A percentile compares a stretch with the other conserved stretches of the same genome.
These are phyloP conservation scores for Ophiodon elongatus DNA, from an alignment of 2,113 vertebrate species.

Conservation along the genomic window DNA sequence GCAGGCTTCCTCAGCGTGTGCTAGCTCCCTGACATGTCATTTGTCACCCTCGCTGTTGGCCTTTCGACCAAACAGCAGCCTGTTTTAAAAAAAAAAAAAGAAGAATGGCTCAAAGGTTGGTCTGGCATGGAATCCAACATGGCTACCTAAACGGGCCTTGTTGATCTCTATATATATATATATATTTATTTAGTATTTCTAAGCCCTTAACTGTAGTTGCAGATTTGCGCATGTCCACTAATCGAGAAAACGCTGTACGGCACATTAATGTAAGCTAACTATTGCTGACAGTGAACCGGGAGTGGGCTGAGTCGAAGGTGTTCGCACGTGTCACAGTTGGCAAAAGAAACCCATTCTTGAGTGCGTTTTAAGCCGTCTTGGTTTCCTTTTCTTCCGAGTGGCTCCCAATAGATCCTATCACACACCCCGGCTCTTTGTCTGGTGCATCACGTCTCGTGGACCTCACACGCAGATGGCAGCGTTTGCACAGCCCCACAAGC, in stretches of 20 bases:
- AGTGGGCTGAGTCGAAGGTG: not conserved
- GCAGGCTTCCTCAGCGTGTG: slow-evolving; percentile 6
- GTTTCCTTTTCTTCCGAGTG: not conserved
- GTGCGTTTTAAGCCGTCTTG: slow-evolving; percentile 16
- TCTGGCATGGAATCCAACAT: not conserved
- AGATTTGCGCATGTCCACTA: slow-evolving; percentile 39
- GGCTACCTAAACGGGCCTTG: slow-evolving; percentile 12
- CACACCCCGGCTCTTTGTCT: slow-evolving; percentile 30
- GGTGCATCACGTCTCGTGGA: slow-evolving; percentile 12
- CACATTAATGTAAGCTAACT: slow-evolving; percentile 26
- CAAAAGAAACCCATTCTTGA: not conserved
- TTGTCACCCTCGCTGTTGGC: slow-evolving; percentile 30
- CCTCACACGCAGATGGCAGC: slow-evolving; percentile 50
- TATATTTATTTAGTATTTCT: too few relatives aligned
- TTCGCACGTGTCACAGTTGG: not conserved
- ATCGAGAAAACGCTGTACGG: slow-evolving; percentile 9
- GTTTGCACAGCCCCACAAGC: slow-evolving; percentile 22
- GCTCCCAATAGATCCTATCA: slow-evolving; percentile 19
- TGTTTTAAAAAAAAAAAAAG: slow-evolving; percentile 50
- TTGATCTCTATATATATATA: too few relatives aligned
- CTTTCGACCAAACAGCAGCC: slow-evolving; percentile 33
- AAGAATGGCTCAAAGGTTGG: slow-evolving; percentile 33
- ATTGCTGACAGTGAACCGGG: not conserved
- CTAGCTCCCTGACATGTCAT: slow-evolving; percentile 21
- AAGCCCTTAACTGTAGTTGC: slow-evolving; percentile 40